phyloP scores from a whole-genome alignment of 2,797 vertebrate species.

The Eremophila alpestris region DNA sequence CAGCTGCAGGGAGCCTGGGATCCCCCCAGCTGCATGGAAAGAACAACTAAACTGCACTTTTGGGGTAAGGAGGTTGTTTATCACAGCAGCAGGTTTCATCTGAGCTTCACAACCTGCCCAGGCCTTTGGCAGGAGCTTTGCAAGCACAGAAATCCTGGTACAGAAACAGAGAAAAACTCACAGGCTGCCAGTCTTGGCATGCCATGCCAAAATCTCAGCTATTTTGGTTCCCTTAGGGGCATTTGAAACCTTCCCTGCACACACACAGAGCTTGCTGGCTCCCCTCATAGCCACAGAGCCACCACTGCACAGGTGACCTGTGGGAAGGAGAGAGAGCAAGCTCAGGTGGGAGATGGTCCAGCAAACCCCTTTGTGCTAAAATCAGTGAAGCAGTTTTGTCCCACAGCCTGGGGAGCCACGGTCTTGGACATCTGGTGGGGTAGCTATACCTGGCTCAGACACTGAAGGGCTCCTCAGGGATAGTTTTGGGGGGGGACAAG shows the following conservation, averaged over 20 bases:
- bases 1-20: not conserved
- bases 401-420: not conserved
- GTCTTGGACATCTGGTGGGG: not conserved
- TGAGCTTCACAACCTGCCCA: not conserved
- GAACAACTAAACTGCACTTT: not conserved
- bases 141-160: not conserved
- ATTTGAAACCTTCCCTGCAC: not conserved
- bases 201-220: not conserved
- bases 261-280: not conserved
- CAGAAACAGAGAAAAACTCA: not conserved
- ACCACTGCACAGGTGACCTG: accelerated
- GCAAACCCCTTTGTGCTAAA: not conserved
- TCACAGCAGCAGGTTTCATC: not conserved
- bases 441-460: not conserved
- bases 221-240: not conserved
- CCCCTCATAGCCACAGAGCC: not conserved
- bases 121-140: not conserved
- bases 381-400: not conserved
- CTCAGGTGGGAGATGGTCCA: not conserved
- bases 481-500: not conserved
- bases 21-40: not conserved
- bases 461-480: not conserved
- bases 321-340: not conserved
- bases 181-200: not conserved
- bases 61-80: not conserved